These are phyloP conservation scores for Euproctis similis DNA, from an alignment of 2,888 invertebrate species.

Conservation along the genomic window DNA sequence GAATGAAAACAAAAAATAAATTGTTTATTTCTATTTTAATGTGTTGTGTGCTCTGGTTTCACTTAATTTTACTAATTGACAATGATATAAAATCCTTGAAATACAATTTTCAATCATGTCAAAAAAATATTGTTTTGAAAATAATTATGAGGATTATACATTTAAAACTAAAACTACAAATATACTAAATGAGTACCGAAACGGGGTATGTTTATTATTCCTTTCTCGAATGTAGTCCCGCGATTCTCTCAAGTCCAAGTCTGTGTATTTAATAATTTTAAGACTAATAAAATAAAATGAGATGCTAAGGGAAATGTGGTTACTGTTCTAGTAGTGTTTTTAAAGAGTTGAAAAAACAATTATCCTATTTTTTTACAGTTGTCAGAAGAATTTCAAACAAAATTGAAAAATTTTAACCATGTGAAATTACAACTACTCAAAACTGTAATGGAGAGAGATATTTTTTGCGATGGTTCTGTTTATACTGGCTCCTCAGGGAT, in stretches of 20 bases:
- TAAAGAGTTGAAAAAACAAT: too few relatives aligned
- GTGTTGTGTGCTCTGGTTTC: too few relatives aligned
- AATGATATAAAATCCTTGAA: too few relatives aligned
- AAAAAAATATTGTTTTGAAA: slow-evolving; percentile 53
- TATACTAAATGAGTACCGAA: slow-evolving; percentile 41
- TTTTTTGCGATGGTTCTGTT: slow-evolving; percentile 77
- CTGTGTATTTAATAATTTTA: too few relatives aligned
- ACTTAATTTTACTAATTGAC: too few relatives aligned
- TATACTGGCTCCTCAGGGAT: slow-evolving; percentile 87
- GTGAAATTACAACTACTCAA: slow-evolving; percentile 51
- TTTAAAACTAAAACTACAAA: slow-evolving; percentile 32
- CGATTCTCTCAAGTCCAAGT: too few relatives aligned
- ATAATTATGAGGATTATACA: slow-evolving; percentile 65
- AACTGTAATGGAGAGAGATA: slow-evolving; percentile 54
- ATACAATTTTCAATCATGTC: slow-evolving; percentile 26
- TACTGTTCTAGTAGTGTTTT: too few relatives aligned
- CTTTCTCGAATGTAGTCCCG: too few relatives aligned
- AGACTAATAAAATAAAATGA: too few relatives aligned
- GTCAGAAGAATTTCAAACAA: slow-evolving; percentile 55
- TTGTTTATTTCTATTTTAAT: too few relatives aligned
- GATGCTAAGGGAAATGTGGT: too few relatives aligned
- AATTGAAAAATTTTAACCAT: slow-evolving; percentile 52
- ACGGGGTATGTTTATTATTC: slow-evolving; percentile 39
- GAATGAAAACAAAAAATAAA: too few relatives aligned
- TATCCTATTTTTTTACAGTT: slow-evolving; percentile 56